These are phyloP conservation scores for Cryptoprocta ferox DNA, from an alignment of 2,797 vertebrate species.

Conservation along the genomic window DNA sequence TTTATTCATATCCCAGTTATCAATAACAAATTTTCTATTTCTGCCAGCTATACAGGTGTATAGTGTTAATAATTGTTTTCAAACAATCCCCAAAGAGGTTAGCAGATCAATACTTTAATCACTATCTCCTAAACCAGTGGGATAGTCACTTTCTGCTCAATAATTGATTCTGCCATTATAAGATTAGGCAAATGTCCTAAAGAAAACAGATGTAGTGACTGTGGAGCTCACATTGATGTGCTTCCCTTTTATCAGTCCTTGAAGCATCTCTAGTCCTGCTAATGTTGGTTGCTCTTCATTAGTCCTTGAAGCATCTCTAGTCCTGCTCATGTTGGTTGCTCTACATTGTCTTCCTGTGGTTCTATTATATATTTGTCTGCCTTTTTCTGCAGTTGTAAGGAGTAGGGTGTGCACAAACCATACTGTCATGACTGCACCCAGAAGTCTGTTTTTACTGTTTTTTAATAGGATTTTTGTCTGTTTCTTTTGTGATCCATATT, in stretches of 20 bases:
- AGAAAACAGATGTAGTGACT: neutral
- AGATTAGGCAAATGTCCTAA: neutral
- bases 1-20: neutral
- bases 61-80: neutral
- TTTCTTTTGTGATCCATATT: neutral
- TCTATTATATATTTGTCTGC: neutral
- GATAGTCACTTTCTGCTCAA: neutral
- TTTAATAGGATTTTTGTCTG: neutral
- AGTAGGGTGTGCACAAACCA: neutral
- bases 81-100: neutral
- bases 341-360: too few relatives aligned
- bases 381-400: neutral
- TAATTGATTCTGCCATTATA: neutral
- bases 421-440: neutral
- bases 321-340: neutral
- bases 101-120: neutral
- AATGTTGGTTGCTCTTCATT: neutral
- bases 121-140: neutral
- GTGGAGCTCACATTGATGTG: neutral
- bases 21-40: neutral
- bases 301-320: too few relatives aligned
- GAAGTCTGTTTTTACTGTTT: neutral
- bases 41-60: neutral
- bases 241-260: neutral
- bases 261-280: too few relatives aligned